Conservation (phyloP, 53 echinoderm and acorn worm genomes). For the Antedon mediterranea region DNA sequence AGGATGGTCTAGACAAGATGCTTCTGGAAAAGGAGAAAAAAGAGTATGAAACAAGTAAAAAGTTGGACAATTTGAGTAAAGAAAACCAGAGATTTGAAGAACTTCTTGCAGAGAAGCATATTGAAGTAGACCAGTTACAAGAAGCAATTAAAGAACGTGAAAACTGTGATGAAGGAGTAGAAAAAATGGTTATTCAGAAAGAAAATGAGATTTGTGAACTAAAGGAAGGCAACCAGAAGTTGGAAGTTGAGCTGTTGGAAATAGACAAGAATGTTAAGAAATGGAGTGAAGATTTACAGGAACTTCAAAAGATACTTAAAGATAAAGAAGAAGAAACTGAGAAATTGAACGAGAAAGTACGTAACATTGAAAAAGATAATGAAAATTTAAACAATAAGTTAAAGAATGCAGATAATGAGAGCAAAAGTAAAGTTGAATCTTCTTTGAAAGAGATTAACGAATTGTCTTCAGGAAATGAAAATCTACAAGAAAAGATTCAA, state of each 20-base stretch:
- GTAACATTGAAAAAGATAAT: conserved; percentile 6
- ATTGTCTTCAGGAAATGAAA: background rate
- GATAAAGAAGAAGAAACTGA: conserved; percentile 3
- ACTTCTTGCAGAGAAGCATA: conserved; percentile 5
- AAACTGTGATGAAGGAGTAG: background rate
- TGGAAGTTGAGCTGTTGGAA: background rate
- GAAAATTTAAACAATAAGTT: background rate
- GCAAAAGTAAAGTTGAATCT: background rate
- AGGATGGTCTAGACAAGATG: background rate
- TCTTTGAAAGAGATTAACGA: background rate
- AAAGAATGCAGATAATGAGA: conserved; percentile 10
- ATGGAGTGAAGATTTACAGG: background rate
- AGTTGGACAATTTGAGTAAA: background rate
- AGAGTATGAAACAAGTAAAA: background rate
- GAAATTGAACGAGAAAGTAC: background rate
- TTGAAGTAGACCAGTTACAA: conserved; percentile 9
- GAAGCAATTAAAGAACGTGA: background rate
- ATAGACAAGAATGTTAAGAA: background rate
- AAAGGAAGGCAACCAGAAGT: background rate
- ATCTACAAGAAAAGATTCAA: background rate
- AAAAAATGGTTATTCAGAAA: conserved; percentile 1
- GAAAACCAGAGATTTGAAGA: conserved; percentile 3
- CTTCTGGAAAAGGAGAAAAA: background rate
- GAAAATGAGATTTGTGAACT: background rate
- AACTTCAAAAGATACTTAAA: background rate